Evolutionary conservation across 1,140 invertebrate species (phyloP).

Genomic region (Holcopasites calliopsidis): DNA sequence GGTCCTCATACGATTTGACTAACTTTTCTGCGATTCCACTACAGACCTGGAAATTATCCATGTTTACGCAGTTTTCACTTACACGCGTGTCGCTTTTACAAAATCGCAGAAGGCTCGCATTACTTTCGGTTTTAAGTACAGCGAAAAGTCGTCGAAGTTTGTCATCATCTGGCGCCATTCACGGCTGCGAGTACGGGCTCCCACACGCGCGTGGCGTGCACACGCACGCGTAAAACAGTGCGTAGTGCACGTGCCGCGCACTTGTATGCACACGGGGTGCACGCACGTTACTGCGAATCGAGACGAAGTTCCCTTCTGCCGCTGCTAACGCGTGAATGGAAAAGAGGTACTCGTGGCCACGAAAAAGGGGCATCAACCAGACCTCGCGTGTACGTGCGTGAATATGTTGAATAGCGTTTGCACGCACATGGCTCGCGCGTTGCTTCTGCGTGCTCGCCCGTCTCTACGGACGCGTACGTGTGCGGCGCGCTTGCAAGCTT

Average conservation of each 20-base stretch:
- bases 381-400: background rate
- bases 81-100: no score
- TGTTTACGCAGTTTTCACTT: no score
- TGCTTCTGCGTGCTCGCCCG: background rate
- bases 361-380: conserved; percentile 37
- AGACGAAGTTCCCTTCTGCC: conserved; percentile 33
- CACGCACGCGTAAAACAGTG: conserved; percentile 50
- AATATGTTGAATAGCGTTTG: background rate
- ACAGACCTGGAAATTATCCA: no score
- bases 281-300: conserved; percentile 13
- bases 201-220: conserved; percentile 44
- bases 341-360: conserved; percentile 37
- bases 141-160: conserved; percentile 30
- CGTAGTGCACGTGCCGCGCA: conserved; percentile 55
- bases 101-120: no score
- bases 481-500: conserved; percentile 27
- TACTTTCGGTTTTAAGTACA: background rate
- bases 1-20: no score
- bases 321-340: conserved; percentile 39
- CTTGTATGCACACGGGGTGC: conserved; percentile 32
- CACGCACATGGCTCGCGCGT: background rate
- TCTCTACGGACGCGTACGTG: conserved; percentile 6
- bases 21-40: no score
- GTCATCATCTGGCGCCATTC: conserved; percentile 44
- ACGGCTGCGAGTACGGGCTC: background rate